These are phyloP conservation scores for Nemopilema nomurai DNA, from an alignment of 30 jellyfish, hydroid and myxozoan species.

Conservation along the genomic window DNA sequence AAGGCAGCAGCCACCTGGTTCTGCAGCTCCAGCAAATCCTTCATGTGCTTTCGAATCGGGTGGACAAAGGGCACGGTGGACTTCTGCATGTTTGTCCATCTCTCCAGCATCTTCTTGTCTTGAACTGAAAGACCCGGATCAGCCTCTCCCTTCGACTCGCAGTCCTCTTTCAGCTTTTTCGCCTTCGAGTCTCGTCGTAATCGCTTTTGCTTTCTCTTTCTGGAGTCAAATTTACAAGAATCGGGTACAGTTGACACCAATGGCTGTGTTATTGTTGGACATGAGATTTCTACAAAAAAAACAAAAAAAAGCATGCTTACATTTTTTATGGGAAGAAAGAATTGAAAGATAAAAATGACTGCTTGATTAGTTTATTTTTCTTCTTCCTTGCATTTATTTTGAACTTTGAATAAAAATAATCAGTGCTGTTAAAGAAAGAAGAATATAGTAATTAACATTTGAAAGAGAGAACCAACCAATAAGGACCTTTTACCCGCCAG, in stretches of 20 bases:
- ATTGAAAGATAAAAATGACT: no score
- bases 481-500: no score
- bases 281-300: not conserved
- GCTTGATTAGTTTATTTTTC: no score
- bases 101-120: conserved; percentile 76
- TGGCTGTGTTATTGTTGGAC: conserved; percentile 8
- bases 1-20: conserved; percentile 29
- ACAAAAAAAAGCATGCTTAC: not conserved
- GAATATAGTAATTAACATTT: no score
- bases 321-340: not conserved
- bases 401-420: no score
- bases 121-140: conserved; percentile 54
- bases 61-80: conserved; percentile 85
- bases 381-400: no score
- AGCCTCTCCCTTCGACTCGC: conserved; percentile 36
- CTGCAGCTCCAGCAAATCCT: conserved; percentile 70
- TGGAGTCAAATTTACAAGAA: conserved; percentile 40
- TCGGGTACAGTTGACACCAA: conserved; percentile 33
- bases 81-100: conserved; percentile 96
- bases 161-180: conserved; percentile 37
- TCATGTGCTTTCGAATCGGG: conserved; percentile 96
- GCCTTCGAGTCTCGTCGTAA: conserved; percentile 37
- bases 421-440: no score
- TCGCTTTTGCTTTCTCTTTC: conserved; percentile 68
- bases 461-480: no score